Percentiles rank a stretch among this genome's conserved stretches.
phyloP scores from a whole-genome alignment of 2,888 invertebrate species.

The Tricholauxania praeusta region DNA sequence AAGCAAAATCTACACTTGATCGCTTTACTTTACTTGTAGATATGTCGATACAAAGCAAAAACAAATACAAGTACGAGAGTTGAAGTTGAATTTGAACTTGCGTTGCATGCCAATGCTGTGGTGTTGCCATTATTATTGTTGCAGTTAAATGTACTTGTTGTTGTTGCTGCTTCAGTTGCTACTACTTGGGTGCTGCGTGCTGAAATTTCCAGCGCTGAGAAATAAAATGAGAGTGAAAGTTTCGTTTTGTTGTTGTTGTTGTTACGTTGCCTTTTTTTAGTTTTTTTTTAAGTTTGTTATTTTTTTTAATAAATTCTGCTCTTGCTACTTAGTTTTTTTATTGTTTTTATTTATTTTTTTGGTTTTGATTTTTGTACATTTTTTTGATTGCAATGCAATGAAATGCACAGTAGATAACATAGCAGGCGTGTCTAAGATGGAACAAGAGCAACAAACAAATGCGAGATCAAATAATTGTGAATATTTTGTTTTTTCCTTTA shows the following conservation, averaged over 20 bases:
- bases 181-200: conserved; percentile 25
- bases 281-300: not conserved
- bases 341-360: conserved; percentile 3
- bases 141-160: conserved; percentile 4
- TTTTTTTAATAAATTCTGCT: not conserved
- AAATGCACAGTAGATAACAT: not conserved
- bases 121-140: not conserved
- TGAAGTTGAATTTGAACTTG: not conserved
- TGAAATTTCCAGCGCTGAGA: conserved; percentile 11
- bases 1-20: not conserved
- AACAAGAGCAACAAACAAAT: not conserved
- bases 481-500: not conserved
- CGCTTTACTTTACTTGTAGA: not conserved
- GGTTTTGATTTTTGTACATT: not conserved
- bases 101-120: not conserved
- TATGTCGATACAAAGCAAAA: not conserved
- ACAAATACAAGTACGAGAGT: not conserved
- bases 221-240: conserved; percentile 37
- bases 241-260: not conserved
- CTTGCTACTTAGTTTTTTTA: not conserved
- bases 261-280: conserved; percentile 5
- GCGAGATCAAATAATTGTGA: not conserved
- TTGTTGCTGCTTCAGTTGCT: not conserved
- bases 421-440: not conserved
- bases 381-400: not conserved